phyloP scores from a whole-genome alignment of 2,888 invertebrate genomes.

The Cephus sareptanus region DNA sequence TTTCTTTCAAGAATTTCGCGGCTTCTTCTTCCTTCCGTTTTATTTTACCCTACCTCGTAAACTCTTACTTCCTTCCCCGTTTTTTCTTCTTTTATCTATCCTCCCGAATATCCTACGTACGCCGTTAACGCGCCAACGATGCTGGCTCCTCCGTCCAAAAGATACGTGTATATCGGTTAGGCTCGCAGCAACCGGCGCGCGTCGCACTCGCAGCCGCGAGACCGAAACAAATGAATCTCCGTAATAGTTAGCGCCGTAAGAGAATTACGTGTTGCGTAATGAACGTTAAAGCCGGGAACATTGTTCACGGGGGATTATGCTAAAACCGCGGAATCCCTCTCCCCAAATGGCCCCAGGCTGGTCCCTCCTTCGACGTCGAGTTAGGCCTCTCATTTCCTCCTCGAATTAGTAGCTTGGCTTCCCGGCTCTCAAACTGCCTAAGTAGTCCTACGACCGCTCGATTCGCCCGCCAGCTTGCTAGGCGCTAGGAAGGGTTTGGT shows the following conservation, averaged over 20 bases:
- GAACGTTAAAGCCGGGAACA: conserved; percentile 48
- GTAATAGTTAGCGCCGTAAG: conserved; percentile 11
- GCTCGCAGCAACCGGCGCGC: not conserved
- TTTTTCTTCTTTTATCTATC: not conserved
- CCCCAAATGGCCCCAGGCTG: not conserved
- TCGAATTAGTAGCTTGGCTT: conserved; percentile 14
- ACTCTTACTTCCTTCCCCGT: not conserved
- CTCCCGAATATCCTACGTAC: not conserved
- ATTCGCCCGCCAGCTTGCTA: not conserved
- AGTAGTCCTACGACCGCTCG: not conserved
- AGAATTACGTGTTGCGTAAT: conserved; percentile 54
- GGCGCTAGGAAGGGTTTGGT: not conserved
- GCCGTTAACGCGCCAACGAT: not conserved
- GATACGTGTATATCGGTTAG: not conserved
- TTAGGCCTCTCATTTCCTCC: conserved; percentile 19
- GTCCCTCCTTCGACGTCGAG: conserved; percentile 10
- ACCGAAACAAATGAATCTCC: not conserved
- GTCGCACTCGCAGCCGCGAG: not conserved
- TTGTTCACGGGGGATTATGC: conserved; percentile 53
- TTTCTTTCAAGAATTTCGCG: not conserved
- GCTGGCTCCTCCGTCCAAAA: not conserved
- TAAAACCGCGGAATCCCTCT: conserved; percentile 44
- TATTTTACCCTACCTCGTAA: conserved; percentile 12
- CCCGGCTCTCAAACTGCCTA: not conserved
- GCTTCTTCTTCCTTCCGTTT: conserved; percentile 16